Conservation (phyloP, 1,140 invertebrate species). For the Aphelenchoides fujianensis region DNA sequence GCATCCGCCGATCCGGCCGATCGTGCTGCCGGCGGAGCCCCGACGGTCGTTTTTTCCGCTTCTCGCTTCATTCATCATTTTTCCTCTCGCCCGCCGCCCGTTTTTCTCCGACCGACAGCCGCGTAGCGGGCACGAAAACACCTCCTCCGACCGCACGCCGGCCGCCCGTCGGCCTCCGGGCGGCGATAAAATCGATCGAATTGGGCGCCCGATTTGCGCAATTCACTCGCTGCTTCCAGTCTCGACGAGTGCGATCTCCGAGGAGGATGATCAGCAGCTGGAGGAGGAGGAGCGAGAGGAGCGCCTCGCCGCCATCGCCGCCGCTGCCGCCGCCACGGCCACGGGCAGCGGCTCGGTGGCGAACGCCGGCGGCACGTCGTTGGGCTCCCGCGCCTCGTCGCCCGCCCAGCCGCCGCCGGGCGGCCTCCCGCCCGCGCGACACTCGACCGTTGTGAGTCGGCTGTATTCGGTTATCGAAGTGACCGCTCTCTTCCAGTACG, state of each 20-base stretch:
- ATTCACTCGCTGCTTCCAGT: constrained; percentile 11
- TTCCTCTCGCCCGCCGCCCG: constrained; percentile 7
- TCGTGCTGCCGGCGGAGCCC: constrained; percentile 11
- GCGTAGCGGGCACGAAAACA: background rate
- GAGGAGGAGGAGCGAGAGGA: constrained; percentile 33
- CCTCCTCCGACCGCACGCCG: background rate
- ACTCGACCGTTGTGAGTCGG: constrained; percentile 24
- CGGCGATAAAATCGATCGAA: background rate
- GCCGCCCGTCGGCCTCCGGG: background rate
- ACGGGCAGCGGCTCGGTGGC: background rate
- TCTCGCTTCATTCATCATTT: constrained; percentile 22
- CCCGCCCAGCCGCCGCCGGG: constrained; percentile 33
- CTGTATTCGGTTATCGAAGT: constrained; percentile 13
- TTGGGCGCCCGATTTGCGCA: background rate
- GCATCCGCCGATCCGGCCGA: background rate
- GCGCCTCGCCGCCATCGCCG: background rate
- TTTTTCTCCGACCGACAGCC: constrained; percentile 12
- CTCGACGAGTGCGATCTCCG: constrained; percentile 13
- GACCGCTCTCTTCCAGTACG: constrained; percentile 33
- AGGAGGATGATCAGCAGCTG: constrained; percentile 30
- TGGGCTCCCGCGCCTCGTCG: constrained; percentile 20
- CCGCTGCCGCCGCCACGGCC: constrained; percentile 3
- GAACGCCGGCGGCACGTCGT: constrained; percentile 13
- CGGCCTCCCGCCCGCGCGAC: constrained; percentile 20
- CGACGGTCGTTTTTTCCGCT: background rate